Evolutionary conservation across 2,113 vertebrate species (phyloP).

Genomic region (Cichladusa arquata): DNA sequence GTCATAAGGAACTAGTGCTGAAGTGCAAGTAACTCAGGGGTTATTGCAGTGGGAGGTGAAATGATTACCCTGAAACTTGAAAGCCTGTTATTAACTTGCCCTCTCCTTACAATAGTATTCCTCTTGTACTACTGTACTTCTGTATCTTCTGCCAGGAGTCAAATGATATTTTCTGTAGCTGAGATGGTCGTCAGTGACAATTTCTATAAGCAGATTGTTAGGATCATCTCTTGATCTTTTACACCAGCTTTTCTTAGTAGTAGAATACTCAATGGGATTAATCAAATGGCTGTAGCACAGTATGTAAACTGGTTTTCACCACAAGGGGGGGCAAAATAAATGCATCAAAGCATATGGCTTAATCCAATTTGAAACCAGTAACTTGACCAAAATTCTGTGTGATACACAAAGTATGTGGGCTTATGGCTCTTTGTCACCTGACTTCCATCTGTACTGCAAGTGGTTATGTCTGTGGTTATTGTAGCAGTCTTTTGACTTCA

Average conservation of each 20-base stretch:
- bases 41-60: neutral
- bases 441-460: neutral
- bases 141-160: neutral
- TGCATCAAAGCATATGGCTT: neutral
- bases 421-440: neutral
- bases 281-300: neutral
- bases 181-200: neutral
- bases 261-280: neutral
- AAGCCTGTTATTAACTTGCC: neutral
- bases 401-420: neutral
- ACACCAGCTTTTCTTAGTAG: neutral
- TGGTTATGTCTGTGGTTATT: neutral
- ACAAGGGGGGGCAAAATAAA: constrained; percentile 48
- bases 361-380: neutral
- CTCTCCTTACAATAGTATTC: neutral
- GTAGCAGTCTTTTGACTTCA: neutral
- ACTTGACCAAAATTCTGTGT: neutral
- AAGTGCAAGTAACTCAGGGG: neutral
- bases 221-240: neutral
- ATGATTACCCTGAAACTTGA: neutral
- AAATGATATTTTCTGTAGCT: neutral
- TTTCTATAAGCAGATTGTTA: neutral
- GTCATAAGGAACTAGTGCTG: neutral
- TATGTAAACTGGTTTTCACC: neutral
- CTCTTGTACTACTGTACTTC: neutral